Conservation (phyloP, 1,140 invertebrate species). For the Rhopalosiphum padi region DNA sequence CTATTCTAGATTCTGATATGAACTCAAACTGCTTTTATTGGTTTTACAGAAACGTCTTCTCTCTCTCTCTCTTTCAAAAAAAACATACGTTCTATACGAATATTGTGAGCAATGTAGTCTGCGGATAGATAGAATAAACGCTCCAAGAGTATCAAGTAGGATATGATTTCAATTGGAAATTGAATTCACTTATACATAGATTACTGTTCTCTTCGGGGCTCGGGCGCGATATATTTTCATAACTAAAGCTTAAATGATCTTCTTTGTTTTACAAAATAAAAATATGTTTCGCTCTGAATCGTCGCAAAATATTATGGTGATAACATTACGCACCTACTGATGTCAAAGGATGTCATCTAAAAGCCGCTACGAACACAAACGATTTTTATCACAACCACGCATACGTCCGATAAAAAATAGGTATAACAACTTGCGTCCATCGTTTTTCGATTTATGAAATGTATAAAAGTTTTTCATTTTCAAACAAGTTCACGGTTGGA, state of each 20-base stretch:
- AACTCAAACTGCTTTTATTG: background rate
- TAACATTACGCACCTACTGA: background rate
- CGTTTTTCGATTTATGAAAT: background rate
- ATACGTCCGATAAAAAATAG: background rate
- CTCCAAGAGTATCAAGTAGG: background rate
- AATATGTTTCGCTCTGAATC: background rate
- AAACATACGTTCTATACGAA: background rate
- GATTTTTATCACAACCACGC: background rate
- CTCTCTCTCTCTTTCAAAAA: background rate
- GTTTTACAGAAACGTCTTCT: background rate
- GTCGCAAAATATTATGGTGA: background rate
- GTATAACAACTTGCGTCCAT: background rate
- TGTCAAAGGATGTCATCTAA: background rate
- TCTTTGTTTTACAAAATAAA: background rate
- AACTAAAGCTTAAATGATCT: background rate
- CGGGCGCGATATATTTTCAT: background rate
- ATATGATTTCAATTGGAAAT: background rate
- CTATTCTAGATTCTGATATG: background rate
- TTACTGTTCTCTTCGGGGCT: background rate
- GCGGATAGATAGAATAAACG: too few species aligned
- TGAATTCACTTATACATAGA: background rate
- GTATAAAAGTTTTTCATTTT: background rate
- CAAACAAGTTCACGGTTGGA: background rate
- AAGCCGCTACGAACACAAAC: background rate
- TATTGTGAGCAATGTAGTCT: background rate